Base-by-base conservation (phyloP, 2,113 vertebrate species). In the Tragelaphus scriptus region DNA sequence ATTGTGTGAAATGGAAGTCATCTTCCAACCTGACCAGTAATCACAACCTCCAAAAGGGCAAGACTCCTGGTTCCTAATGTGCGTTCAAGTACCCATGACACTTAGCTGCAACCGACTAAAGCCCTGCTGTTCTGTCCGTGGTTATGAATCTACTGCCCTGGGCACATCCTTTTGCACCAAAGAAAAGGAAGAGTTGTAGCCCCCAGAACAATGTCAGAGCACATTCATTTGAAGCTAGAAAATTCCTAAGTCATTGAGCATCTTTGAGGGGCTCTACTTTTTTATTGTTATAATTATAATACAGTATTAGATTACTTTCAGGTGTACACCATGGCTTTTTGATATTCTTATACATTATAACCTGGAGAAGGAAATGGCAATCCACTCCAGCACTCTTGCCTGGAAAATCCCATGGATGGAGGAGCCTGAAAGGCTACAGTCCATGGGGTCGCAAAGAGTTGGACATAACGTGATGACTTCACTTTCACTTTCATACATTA, bases 61-160 rank as follows among this genome's bases (percentile, higher is more conserved):
- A 80, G 47, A 3, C 14, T 21, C 58, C 36, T 21, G 59, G 25
- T 90, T 84, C 28, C 16, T 77, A 15, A 59, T 77, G 94, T 93
- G 68, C 51, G 2, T 51, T 86, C 1, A 58, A 17, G 9, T 71
- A 36, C 15, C 30, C 23, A 14, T 12, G 36, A 58, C 4, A 58
- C 25, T 85, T 32, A 14, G 28, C 21, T 56, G 15, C 30, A 84
- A 7, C 4, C 17, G 21, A 30, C 51, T 85, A 30, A n/a, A 10
- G 47, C 1, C 2, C 10, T 65, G 17, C 4, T 84, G n/a, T 7
- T 80, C 40, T 51, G 5, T 30, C 55, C 65, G n/a, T 58, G 28
- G 5, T 17, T 77, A 7, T 2, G 3, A 16, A 40, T 36, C 32
- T 75, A 14, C 14, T 36, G 17, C 17, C 13, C 11, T 2, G 1